phyloP scores from a whole-genome alignment of 2,113 vertebrate genomes.

The Nesogale talazaci region DNA sequence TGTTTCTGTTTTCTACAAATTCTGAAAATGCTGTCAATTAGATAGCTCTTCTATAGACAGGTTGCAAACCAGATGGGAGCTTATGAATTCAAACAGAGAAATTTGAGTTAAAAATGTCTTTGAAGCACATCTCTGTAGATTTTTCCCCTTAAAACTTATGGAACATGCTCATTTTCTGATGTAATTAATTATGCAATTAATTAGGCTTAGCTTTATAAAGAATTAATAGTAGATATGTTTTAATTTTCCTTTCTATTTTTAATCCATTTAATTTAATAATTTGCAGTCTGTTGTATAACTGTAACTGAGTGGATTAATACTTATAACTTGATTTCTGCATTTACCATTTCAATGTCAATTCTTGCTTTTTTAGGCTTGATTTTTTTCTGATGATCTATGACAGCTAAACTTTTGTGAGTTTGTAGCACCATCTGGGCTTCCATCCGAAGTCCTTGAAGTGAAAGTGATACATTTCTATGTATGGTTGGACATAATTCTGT shows the following conservation, averaged over 20 bases:
- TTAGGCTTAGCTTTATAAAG: constrained; percentile 36
- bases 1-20: constrained; percentile 72
- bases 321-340: background rate
- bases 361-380: constrained; percentile 23
- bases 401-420: constrained; percentile 36
- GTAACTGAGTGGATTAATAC: background rate
- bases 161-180: constrained; percentile 64
- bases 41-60: constrained; percentile 68
- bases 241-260: constrained; percentile 42
- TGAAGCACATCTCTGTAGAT: constrained; percentile 59
- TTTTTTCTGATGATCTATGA: constrained; percentile 32
- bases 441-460: constrained; percentile 33
- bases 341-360: constrained; percentile 19
- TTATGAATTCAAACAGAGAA: constrained; percentile 74
- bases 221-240: constrained; percentile 34
- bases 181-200: constrained; percentile 33
- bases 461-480: constrained; percentile 45
- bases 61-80: constrained; percentile 76
- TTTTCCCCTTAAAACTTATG: constrained; percentile 70
- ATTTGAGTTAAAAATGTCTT: constrained; percentile 72
- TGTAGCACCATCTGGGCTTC: constrained; percentile 36
- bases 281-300: background rate
- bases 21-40: constrained; percentile 71
- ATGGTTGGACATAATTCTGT: constrained; percentile 18
- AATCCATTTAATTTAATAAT: constrained; percentile 51